Conservation (phyloP, 2,888 invertebrate species). For the Caenorhabditis becei region DNA sequence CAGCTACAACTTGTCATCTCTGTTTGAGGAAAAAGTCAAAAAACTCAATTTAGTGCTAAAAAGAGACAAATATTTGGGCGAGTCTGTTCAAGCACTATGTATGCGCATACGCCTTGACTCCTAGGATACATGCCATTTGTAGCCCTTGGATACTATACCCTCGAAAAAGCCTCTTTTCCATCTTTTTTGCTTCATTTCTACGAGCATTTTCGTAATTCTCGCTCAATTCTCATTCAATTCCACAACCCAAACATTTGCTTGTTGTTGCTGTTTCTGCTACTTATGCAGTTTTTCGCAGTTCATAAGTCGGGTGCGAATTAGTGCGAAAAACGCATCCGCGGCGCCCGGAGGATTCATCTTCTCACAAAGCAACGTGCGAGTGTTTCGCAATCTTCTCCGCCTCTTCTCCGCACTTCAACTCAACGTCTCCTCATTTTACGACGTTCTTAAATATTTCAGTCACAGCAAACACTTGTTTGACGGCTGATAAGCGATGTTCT, state of each 20-base stretch:
- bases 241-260: background rate
- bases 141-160: constrained; percentile 6
- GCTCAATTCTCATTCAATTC: no score
- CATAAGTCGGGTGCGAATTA: background rate
- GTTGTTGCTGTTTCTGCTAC: background rate
- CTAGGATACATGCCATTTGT: constrained; percentile 6
- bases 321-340: constrained; percentile 20
- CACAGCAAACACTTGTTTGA: background rate
- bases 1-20: constrained; percentile 21
- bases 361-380: constrained; percentile 40
- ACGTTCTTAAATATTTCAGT: constrained; percentile 36
- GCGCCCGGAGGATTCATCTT: constrained; percentile 4
- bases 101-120: background rate
- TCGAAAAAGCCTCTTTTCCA: background rate
- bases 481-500: constrained; percentile 22
- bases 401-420: constrained; percentile 44
- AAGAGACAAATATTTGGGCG: constrained; percentile 24
- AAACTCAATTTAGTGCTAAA: background rate
- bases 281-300: no score
- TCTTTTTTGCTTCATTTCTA: background rate
- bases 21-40: constrained; percentile 2
- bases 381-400: constrained; percentile 48
- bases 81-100: background rate
- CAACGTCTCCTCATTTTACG: constrained; percentile 28
- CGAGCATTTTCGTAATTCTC: background rate